Conservation (phyloP, 2,113 vertebrate species). For the Ginglymostoma cirratum region DNA sequence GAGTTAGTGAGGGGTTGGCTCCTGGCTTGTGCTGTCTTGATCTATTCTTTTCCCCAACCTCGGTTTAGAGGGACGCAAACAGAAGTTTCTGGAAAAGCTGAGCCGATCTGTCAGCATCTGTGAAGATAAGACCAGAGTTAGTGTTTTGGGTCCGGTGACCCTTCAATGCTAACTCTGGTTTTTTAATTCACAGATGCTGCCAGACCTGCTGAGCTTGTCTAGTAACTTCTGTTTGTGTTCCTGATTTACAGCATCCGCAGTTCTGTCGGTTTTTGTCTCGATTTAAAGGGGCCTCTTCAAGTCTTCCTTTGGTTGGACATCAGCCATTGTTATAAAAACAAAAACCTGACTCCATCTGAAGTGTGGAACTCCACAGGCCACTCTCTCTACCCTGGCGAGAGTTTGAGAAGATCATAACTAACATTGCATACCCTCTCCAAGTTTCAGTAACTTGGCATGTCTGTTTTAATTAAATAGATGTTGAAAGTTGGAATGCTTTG, state of each 20-base stretch:
- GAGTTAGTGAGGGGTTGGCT: not conserved
- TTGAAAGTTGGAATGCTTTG: not conserved
- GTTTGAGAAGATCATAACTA: not conserved
- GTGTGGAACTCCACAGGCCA: too few relatives aligned
- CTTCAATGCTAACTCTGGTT: too few relatives aligned
- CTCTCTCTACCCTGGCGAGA: not conserved
- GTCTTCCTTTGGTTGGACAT: not conserved
- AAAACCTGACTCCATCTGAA: not conserved
- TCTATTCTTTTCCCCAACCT: not conserved
- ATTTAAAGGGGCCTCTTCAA: not conserved
- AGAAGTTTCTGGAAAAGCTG: too few relatives aligned
- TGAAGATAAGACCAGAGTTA: too few relatives aligned
- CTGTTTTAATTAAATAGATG: not conserved
- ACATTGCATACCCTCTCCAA: not conserved
- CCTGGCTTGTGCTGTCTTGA: not conserved
- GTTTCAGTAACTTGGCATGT: not conserved
- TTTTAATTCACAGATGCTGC: too few relatives aligned
- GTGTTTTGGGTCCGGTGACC: too few relatives aligned
- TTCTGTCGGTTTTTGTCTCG: too few relatives aligned
- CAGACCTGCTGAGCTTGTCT: too few relatives aligned
- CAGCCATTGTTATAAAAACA: too few relatives aligned
- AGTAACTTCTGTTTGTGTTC: too few relatives aligned
- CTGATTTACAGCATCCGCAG: too few relatives aligned
- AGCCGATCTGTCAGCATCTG: too few relatives aligned
- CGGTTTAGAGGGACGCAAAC: not conserved